phyloP scores from a whole-genome alignment of 1,140 invertebrate genomes.

The Drosophila orena region DNA sequence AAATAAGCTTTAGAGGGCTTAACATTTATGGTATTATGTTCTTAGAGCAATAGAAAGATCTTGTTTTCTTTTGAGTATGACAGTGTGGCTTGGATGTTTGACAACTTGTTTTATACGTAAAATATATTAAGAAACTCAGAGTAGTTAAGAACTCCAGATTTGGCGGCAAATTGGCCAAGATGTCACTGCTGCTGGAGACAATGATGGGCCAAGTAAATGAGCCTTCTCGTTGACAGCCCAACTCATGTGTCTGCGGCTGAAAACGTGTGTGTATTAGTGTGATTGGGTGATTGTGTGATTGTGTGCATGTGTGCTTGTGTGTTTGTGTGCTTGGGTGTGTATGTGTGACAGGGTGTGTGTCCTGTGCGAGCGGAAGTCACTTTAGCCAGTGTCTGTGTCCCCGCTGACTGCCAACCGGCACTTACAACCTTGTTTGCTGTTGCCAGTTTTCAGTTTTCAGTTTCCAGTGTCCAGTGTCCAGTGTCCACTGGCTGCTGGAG shows the following conservation, averaged over 20 bases:
- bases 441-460: conserved; percentile 1
- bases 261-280: background rate
- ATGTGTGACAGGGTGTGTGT: conserved; percentile 1
- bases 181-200: conserved; percentile 26
- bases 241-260: conserved; percentile 17
- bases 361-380: conserved; percentile 58
- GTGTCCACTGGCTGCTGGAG: background rate
- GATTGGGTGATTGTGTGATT: background rate
- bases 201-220: conserved; percentile 62
- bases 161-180: conserved; percentile 1
- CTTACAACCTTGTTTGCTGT: conserved; percentile 73
- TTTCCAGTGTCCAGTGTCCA: background rate
- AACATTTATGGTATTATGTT: too few relatives aligned
- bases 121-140: too few relatives aligned
- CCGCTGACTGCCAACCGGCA: conserved; percentile 55
- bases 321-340: background rate
- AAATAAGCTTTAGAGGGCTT: too few relatives aligned
- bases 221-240: conserved; percentile 57
- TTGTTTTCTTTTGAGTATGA: too few relatives aligned
- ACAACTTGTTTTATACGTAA: too few relatives aligned
- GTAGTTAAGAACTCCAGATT: background rate
- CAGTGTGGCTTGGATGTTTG: too few relatives aligned
- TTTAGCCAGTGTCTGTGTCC: conserved; percentile 54
- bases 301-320: background rate
- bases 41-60: too few relatives aligned